These are phyloP conservation scores for Tinea pellionella DNA, from an alignment of 2,888 invertebrate genomes.

Conservation along the genomic window DNA sequence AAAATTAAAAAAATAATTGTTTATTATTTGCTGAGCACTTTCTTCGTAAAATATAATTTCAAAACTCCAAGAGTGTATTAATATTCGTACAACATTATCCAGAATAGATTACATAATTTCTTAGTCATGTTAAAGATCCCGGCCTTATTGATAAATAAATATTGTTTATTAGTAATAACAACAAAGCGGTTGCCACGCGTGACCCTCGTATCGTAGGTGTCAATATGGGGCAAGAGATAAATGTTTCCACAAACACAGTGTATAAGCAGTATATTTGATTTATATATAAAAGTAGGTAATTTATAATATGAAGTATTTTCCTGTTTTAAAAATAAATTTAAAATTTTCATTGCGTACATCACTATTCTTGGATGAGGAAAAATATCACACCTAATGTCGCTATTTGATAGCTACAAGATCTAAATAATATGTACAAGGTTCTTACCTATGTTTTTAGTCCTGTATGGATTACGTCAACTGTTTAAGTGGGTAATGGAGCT, in stretches of 20 bases:
- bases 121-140: conserved; percentile 4
- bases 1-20: too few relatives aligned
- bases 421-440: conserved; percentile 1
- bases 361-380: neutral
- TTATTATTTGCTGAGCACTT: too few relatives aligned
- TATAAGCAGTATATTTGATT: conserved; percentile 16
- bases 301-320: neutral
- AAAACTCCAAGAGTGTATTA: too few relatives aligned
- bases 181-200: conserved; percentile 11
- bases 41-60: too few relatives aligned
- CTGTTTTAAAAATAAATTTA: neutral
- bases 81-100: too few relatives aligned
- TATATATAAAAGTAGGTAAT: neutral
- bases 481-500: conserved; percentile 5
- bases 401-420: neutral
- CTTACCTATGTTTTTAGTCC: neutral
- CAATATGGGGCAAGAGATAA: conserved; percentile 27
- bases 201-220: conserved; percentile 22
- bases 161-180: conserved; percentile 5
- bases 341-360: neutral
- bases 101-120: neutral
- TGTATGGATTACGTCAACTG: conserved; percentile 1
- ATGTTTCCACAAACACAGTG: conserved; percentile 24
- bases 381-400: neutral
- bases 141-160: neutral